phyloP scores from a whole-genome alignment of 1,140 invertebrate genomes.

The Stratiolaelaps scimitus region DNA sequence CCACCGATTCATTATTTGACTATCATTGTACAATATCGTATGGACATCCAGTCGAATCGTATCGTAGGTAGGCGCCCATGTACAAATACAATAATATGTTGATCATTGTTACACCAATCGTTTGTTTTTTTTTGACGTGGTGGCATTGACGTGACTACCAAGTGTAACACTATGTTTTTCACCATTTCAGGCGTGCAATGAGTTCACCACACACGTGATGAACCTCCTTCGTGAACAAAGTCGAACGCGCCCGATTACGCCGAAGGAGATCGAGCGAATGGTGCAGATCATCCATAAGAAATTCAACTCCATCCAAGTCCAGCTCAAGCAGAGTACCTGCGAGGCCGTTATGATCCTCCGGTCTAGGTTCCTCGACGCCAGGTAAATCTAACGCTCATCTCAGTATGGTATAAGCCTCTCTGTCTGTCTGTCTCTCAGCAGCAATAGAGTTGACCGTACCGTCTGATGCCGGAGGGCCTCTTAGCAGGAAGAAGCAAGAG shows the following conservation, averaged over 20 bases:
- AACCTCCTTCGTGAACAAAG: slow-evolving; percentile 94
- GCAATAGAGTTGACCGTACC: too few species aligned
- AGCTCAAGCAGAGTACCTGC: slow-evolving; percentile 97
- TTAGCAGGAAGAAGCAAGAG: too few species aligned
- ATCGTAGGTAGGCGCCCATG: too few species aligned
- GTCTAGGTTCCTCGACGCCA: slow-evolving; percentile 83
- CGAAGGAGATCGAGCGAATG: slow-evolving; percentile 98
- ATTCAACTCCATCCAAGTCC: slow-evolving; percentile 99
- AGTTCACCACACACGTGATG: slow-evolving; percentile 99
- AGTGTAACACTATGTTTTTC: slow-evolving; percentile 22
- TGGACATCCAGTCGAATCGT: too few species aligned
- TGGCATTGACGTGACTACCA: slow-evolving; percentile 23
- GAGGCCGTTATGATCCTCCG: slow-evolving; percentile 99
- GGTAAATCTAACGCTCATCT: slow-evolving; percentile 44
- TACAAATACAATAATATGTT: too few species aligned
- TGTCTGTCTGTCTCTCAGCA: too few species aligned
- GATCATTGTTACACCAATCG: too few species aligned
- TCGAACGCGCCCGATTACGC: slow-evolving; percentile 84
- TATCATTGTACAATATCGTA: background rate
- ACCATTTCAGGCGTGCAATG: slow-evolving; percentile 77
- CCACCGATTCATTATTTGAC: background rate
- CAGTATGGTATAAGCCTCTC: too few species aligned
- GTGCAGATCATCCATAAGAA: slow-evolving; percentile 99
- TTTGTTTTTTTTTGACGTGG: slow-evolving; percentile 25
- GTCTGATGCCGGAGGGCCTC: too few species aligned